Conservation (phyloP, 2,113 vertebrate species). For the Australoheros scitulus region DNA sequence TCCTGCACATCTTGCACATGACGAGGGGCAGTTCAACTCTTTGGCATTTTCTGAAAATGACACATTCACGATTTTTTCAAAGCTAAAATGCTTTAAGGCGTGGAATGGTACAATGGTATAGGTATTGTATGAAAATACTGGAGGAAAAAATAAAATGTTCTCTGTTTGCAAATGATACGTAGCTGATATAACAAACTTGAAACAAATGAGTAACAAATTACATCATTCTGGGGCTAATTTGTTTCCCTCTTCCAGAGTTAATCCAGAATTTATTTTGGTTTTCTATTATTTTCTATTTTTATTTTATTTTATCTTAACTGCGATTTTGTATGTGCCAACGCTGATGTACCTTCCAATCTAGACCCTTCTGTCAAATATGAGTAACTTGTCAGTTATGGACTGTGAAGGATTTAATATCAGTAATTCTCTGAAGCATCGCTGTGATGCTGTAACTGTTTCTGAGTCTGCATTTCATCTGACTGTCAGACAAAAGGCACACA, state of each 20-base stretch:
- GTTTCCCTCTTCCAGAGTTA: not conserved
- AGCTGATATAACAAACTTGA: not conserved
- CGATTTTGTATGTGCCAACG: not conserved
- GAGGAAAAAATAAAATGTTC: slow-evolving; percentile 6
- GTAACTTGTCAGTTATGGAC: not conserved
- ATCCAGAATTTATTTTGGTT: not conserved
- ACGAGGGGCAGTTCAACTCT: slow-evolving; percentile 32
- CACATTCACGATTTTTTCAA: slow-evolving; percentile 47
- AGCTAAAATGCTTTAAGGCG: slow-evolving; percentile 37
- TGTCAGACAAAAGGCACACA: not conserved
- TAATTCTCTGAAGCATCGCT: not conserved
- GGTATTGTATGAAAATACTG: not conserved
- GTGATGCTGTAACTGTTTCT: not conserved
- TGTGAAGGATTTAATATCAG: not conserved
- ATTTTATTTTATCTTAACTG: not conserved
- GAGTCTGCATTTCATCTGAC: not conserved
- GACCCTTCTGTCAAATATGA: not conserved
- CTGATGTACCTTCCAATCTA: accelerated
- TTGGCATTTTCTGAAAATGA: slow-evolving; percentile 52
- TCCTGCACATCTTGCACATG: slow-evolving; percentile 7
- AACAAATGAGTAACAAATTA: not conserved
- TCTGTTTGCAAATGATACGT: not conserved
- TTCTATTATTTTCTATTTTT: not conserved
- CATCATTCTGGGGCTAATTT: not conserved
- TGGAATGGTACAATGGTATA: not conserved